Percentiles rank a stretch among this genome's conserved stretches.
Conservation (phyloP, 2,888 invertebrate species). For the Nomada ruficornis region DNA sequence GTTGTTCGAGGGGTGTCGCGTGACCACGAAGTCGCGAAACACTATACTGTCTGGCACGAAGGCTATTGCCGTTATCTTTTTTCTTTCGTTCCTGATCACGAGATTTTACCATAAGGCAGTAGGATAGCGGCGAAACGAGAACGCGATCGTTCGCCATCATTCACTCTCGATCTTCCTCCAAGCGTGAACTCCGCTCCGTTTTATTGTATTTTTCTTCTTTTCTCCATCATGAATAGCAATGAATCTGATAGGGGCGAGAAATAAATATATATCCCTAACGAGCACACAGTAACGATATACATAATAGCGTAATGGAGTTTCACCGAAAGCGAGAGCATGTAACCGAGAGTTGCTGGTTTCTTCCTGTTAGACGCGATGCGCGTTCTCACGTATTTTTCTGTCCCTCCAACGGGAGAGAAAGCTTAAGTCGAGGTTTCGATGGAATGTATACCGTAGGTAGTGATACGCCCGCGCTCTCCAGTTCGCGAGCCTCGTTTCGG, state of each 20-base stretch:
- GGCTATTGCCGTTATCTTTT: constrained; percentile 67
- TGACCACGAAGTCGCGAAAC: constrained; percentile 71
- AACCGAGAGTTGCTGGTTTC: constrained; percentile 34
- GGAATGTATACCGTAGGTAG: constrained; percentile 63
- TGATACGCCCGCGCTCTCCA: constrained; percentile 50
- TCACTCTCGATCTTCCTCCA: constrained; percentile 36
- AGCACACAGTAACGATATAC: constrained; percentile 1
- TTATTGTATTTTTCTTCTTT: neutral
- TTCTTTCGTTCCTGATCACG: constrained; percentile 63
- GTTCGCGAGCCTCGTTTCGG: constrained; percentile 32
- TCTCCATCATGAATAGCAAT: constrained; percentile 16
- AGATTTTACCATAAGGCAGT: constrained; percentile 59
- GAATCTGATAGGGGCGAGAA: constrained; percentile 14
- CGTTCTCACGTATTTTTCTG: constrained; percentile 70
- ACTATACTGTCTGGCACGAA: constrained; percentile 72
- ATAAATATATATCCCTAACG: constrained; percentile 20
- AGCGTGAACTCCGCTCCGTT: constrained; percentile 26
- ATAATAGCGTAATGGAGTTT: constrained; percentile 29
- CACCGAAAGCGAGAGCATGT: constrained; percentile 45
- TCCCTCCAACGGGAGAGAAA: constrained; percentile 46
- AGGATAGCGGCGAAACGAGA: constrained; percentile 40
- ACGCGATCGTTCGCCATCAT: constrained; percentile 31
- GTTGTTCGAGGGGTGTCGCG: constrained; percentile 69
- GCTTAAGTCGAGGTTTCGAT: constrained; percentile 54
- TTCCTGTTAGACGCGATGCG: constrained; percentile 54